These are phyloP conservation scores for Aurelia coerulea DNA, from an alignment of 30 jellyfish, hydroid and myxozoan species.

Conservation along the genomic window DNA sequence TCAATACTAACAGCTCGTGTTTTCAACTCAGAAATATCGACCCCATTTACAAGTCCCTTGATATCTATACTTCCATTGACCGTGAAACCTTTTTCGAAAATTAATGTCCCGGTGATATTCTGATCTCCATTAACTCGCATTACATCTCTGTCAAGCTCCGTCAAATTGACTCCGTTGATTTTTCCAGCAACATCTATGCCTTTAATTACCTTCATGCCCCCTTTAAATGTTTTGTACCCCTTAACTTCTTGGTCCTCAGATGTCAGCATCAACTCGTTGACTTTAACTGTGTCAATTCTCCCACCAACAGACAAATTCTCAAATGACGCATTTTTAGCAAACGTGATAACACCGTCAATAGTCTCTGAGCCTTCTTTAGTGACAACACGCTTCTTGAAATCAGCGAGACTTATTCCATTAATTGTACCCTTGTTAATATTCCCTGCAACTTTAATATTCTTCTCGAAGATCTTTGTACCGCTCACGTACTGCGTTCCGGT, in stretches of 20 bases:
- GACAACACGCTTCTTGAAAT: constrained; percentile 49
- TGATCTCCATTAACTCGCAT: constrained; percentile 73
- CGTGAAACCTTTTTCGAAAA: constrained; percentile 50
- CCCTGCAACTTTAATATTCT: constrained; percentile 39
- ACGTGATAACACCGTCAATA: constrained; percentile 56
- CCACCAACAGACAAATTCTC: constrained; percentile 34
- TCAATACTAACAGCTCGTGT: constrained; percentile 58
- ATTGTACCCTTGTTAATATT: constrained; percentile 26
- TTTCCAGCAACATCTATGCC: constrained; percentile 37
- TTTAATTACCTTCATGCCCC: background rate
- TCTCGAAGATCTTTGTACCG: constrained; percentile 38
- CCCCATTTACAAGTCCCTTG: constrained; percentile 60
- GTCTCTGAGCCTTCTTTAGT: constrained; percentile 25
- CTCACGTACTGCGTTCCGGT: constrained; percentile 61
- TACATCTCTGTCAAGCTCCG: constrained; percentile 37
- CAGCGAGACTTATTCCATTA: constrained; percentile 50
- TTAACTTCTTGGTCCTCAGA: constrained; percentile 63
- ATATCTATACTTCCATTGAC: constrained; percentile 55
- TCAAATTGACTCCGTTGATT: constrained; percentile 67
- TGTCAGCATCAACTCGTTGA: constrained; percentile 57
- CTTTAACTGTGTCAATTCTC: constrained; percentile 40
- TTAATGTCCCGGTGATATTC: constrained; percentile 54
- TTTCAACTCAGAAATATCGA: constrained; percentile 59
- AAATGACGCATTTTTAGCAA: constrained; percentile 28
- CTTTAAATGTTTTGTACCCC: constrained; percentile 52